Conservation (phyloP, 1,140 invertebrate species). For the Latrodectus geometricus region DNA sequence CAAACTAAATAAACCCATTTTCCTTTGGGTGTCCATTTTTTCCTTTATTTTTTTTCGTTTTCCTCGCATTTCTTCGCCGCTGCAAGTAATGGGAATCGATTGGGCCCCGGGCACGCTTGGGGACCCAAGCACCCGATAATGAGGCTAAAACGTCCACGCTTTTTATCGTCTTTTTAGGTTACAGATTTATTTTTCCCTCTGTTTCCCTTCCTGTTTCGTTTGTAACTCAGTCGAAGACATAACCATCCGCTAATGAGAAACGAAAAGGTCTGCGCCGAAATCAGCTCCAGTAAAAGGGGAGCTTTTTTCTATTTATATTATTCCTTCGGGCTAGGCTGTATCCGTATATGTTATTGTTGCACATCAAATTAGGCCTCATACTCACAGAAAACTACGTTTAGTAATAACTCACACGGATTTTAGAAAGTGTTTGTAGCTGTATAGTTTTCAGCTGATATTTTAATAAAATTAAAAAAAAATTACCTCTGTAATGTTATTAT, state of each 20-base stretch:
- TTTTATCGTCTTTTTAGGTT: constrained; percentile 58
- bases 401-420: no score
- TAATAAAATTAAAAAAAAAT: no score
- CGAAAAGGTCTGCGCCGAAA: constrained; percentile 12
- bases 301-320: constrained; percentile 37
- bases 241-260: constrained; percentile 45
- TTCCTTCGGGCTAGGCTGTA: not conserved
- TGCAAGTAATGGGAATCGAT: constrained; percentile 52
- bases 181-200: constrained; percentile 44
- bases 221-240: constrained; percentile 29
- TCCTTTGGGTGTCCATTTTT: constrained; percentile 34
- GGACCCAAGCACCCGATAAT: constrained; percentile 47
- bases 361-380: no score
- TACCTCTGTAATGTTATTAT: no score
- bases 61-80: constrained; percentile 21
- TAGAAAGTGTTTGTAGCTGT: no score
- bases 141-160: constrained; percentile 55
- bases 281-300: constrained; percentile 5
- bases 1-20: constrained; percentile 59
- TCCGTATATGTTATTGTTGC: no score
- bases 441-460: no score
- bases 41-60: constrained; percentile 7
- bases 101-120: constrained; percentile 24
- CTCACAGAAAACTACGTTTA: no score
- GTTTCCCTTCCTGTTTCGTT: constrained; percentile 29